phyloP scores from a whole-genome alignment of 2,113 vertebrate species.

The Notiomystis cincta region DNA sequence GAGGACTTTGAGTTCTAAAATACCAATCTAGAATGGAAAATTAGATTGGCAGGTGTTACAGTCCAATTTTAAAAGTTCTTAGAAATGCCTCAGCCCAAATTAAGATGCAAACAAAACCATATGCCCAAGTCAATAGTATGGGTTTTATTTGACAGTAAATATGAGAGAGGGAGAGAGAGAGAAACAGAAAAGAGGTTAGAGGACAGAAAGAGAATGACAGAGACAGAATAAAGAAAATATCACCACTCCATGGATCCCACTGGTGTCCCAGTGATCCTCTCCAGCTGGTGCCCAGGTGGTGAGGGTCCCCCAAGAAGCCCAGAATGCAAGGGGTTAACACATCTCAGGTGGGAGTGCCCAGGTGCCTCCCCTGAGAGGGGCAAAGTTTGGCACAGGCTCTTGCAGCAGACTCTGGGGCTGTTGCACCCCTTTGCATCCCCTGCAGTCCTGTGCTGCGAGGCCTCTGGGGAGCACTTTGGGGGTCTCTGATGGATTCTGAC shows the following conservation, averaged over 20 bases:
- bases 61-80: not conserved
- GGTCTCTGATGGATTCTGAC: not conserved
- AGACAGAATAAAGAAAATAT: not conserved
- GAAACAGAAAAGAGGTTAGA: not conserved
- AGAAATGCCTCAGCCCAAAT: not conserved
- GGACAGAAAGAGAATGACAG: not conserved
- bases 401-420: not conserved
- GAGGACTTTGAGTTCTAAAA: not conserved
- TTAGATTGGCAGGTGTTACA: not conserved
- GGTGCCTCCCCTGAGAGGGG: too few species aligned
- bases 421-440: not conserved
- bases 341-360: not conserved
- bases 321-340: accelerated
- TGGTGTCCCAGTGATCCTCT: not conserved
- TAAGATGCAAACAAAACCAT: not conserved
- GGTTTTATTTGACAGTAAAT: not conserved
- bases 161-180: not conserved
- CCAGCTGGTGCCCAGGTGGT: not conserved
- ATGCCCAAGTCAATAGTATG: not conserved
- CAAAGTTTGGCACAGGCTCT: not conserved
- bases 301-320: not conserved
- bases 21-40: not conserved
- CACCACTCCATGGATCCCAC: not conserved
- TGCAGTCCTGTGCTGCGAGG: not conserved
- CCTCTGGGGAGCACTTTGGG: not conserved